These are phyloP conservation scores for Venustaconcha ellipsiformis DNA, from an alignment of 1,140 invertebrate species.

Conservation along the genomic window DNA sequence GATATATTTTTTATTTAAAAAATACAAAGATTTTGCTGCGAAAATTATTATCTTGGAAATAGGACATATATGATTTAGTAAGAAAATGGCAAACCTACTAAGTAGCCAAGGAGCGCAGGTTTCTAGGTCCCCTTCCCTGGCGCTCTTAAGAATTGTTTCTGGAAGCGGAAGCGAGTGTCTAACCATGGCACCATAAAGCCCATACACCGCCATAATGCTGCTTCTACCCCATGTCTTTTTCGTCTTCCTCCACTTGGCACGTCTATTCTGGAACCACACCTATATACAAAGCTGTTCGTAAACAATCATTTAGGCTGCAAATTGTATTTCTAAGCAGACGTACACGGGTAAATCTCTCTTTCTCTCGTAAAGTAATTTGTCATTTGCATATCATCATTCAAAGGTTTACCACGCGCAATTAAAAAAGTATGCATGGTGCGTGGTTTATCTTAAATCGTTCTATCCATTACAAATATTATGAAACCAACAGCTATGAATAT, in stretches of 20 bases:
- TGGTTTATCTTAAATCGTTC: no score
- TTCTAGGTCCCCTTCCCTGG: slow-evolving; percentile 77
- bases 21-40: no score
- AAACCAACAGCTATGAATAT: no score
- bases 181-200: slow-evolving; percentile 99
- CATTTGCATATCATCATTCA: no score
- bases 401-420: no score
- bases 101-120: slow-evolving; percentile 98
- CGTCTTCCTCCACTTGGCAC: slow-evolving; percentile 99
- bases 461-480: no score
- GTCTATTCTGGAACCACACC: slow-evolving; percentile 99
- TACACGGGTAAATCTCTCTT: no score
- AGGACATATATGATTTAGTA: background rate
- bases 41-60: background rate
- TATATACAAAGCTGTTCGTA: slow-evolving; percentile 65
- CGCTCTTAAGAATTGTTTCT: slow-evolving; percentile 95
- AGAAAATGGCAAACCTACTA: slow-evolving; percentile 76
- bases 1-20: background rate
- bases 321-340: background rate
- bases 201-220: slow-evolving; percentile 83
- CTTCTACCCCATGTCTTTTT: slow-evolving; percentile 98
- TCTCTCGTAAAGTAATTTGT: no score
- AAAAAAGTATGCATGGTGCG: no score
- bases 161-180: slow-evolving; percentile 96
- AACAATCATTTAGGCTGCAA: background rate